These are phyloP conservation scores for Melanotaenia nigrans DNA, from an alignment of 2,797 vertebrate genomes.

Conservation along the genomic window DNA sequence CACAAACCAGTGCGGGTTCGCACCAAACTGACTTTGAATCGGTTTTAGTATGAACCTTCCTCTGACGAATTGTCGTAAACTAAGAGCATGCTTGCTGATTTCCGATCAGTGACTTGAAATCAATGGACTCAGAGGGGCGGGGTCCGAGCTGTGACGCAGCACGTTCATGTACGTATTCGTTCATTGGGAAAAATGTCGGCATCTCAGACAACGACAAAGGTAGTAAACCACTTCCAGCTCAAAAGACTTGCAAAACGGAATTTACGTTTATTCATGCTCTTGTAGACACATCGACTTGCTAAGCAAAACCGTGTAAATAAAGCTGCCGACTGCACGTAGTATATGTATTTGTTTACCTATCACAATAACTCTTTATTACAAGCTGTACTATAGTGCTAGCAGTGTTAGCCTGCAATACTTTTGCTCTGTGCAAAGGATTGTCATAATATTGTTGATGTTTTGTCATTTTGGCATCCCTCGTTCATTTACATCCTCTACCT, in stretches of 20 bases:
- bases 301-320: neutral
- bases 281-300: neutral
- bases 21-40: constrained; percentile 60
- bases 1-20: neutral
- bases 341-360: neutral
- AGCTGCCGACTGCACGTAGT: neutral
- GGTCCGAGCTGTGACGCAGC: neutral
- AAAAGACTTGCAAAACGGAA: neutral
- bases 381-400: constrained; percentile 60
- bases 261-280: neutral
- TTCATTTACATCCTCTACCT: neutral
- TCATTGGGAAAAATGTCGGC: constrained; percentile 78
- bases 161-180: constrained; percentile 49
- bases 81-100: constrained; percentile 46
- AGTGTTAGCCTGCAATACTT: constrained; percentile 53
- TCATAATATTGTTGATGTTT: neutral
- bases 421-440: constrained; percentile 12
- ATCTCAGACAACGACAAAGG: constrained; percentile 76
- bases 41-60: constrained; percentile 24
- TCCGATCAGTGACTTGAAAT: constrained; percentile 61
- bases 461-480: neutral
- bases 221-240: constrained; percentile 46
- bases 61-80: neutral
- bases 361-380: constrained; percentile 36
- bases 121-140: constrained; percentile 38